These are phyloP conservation scores for Luffia ferchaultella DNA, from an alignment of 2,888 invertebrate genomes.

Conservation along the genomic window DNA sequence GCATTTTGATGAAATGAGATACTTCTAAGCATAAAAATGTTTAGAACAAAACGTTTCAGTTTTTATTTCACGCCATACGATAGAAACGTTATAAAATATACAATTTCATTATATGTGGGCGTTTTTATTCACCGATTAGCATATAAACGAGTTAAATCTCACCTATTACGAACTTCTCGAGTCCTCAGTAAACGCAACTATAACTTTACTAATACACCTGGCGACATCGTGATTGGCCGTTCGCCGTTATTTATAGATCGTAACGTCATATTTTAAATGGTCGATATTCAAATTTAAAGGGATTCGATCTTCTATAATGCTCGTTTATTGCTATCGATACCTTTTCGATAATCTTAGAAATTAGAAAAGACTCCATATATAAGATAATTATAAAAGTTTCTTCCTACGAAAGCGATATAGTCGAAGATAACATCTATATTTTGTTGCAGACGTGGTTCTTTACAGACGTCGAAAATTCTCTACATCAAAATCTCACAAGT, in stretches of 20 bases:
- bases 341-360: conserved; percentile 8
- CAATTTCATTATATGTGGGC: conserved; percentile 3
- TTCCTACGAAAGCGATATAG: too few relatives aligned
- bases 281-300: conserved; percentile 33
- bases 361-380: too few relatives aligned
- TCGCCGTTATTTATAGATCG: conserved; percentile 32
- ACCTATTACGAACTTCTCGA: conserved; percentile 4
- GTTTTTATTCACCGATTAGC: conserved; percentile 3
- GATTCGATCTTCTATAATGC: conserved; percentile 36
- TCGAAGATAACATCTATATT: too few relatives aligned
- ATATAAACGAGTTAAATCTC: conserved; percentile 1
- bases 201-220: conserved; percentile 10
- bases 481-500: conserved; percentile 78
- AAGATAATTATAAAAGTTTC: too few relatives aligned
- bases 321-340: conserved; percentile 39
- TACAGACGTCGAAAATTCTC: conserved; percentile 79
- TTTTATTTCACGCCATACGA: background rate
- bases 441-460: conserved; percentile 82
- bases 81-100: conserved; percentile 1
- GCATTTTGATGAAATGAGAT: background rate
- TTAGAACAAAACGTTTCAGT: background rate
- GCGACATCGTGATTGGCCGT: conserved; percentile 26
- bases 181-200: conserved; percentile 18
- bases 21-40: background rate
- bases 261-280: conserved; percentile 30